phyloP scores from a whole-genome alignment of 2,113 vertebrate genomes.

The Piprites chloris region DNA sequence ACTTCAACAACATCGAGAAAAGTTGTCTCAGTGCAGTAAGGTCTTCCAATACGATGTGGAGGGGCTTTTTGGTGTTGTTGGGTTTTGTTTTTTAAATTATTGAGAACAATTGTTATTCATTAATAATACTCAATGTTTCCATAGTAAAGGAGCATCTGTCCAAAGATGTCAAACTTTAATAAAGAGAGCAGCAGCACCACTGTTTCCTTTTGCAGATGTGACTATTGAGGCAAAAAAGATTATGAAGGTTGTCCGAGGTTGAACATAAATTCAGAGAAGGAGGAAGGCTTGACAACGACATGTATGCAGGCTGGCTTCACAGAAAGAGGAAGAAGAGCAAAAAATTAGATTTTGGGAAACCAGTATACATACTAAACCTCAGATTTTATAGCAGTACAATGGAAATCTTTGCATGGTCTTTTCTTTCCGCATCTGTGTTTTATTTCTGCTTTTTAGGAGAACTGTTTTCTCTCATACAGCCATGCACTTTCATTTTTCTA shows the following conservation, averaged over 20 bases:
- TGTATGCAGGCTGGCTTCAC: not conserved
- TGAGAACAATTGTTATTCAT: not conserved
- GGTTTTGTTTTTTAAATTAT: not conserved
- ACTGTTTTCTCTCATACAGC: not conserved
- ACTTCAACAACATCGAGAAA: conserved; percentile 19
- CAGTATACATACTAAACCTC: not conserved
- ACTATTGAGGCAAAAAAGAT: not conserved
- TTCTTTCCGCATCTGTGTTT: not conserved
- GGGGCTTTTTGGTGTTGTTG: rapidly evolving
- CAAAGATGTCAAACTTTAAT: not conserved
- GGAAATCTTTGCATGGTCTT: not conserved
- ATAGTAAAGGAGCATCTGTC: rapidly evolving
- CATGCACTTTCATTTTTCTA: not conserved
- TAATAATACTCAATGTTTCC: not conserved
- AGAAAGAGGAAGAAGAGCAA: not conserved
- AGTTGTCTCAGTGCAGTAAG: not conserved
- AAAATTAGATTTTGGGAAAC: not conserved
- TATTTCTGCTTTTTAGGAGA: not conserved
- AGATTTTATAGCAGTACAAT: not conserved
- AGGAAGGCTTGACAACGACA: not conserved
- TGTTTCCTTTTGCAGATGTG: not conserved
- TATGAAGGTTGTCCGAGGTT: not conserved
- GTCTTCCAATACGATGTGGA: not conserved
- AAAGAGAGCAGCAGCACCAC: rapidly evolving
- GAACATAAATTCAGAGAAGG: not conserved